Percentiles rank a stretch among this genome's conserved stretches.
Conservation (phyloP, 2,888 invertebrate species). For the Caradrina kadenii region DNA sequence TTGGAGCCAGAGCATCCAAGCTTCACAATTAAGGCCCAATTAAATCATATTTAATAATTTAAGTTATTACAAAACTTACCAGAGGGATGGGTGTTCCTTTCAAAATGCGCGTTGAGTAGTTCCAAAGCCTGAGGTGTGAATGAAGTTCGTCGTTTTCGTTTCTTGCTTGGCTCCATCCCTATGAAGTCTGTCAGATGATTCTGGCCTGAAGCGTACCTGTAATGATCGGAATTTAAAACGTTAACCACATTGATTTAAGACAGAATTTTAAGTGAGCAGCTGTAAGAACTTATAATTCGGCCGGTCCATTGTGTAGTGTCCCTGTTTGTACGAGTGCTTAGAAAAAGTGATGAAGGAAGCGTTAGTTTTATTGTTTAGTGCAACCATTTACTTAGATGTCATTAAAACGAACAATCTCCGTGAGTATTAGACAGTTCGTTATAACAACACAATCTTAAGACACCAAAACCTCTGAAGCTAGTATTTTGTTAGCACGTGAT, state of each 20-base stretch:
- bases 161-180: constrained; percentile 99
- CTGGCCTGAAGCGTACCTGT: constrained; percentile 97
- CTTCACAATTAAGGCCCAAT: no score
- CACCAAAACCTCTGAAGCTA: constrained; percentile 2
- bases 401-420: neutral
- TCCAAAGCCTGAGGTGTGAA: constrained; percentile 99
- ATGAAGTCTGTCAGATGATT: constrained; percentile 98
- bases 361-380: constrained; percentile 27
- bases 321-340: constrained; percentile 31
- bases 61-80: constrained; percentile 89
- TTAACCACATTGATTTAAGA: constrained; percentile 43
- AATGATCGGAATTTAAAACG: constrained; percentile 75
- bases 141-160: constrained; percentile 98
- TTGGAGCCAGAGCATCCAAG: no score
- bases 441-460: constrained; percentile 6
- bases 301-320: constrained; percentile 44
- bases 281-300: constrained; percentile 55
- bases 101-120: constrained; percentile 98
- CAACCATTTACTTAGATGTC: constrained; percentile 4
- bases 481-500: neutral
- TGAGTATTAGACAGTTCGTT: neutral
- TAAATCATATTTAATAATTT: neutral
- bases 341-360: constrained; percentile 37
- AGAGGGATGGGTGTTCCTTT: constrained; percentile 99
- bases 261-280: constrained; percentile 36